phyloP scores from a whole-genome alignment of 2,888 invertebrate genomes.

The Drosophila setosimentum region DNA sequence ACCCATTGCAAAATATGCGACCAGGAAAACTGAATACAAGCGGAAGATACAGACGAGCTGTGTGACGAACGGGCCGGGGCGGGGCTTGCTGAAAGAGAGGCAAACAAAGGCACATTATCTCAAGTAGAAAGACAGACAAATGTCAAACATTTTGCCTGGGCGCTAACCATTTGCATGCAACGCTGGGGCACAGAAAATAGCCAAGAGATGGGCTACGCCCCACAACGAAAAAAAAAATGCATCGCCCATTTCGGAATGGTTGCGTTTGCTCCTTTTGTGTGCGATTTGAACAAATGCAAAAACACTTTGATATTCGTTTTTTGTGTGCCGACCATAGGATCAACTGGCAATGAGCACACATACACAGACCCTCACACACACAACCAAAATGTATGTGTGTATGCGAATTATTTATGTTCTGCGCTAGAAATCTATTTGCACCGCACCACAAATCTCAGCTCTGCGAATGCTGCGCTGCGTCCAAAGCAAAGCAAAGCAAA shows the following conservation, averaged over 20 bases:
- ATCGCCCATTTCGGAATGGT: slow-evolving; percentile 22
- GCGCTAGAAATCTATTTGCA: slow-evolving; percentile 84
- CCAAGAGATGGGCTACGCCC: slow-evolving; percentile 46
- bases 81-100: neutral
- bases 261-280: slow-evolving; percentile 62
- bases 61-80: neutral
- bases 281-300: slow-evolving; percentile 77
- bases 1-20: slow-evolving; percentile 59
- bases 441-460: slow-evolving; percentile 84
- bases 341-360: slow-evolving; percentile 55
- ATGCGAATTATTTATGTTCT: slow-evolving; percentile 83
- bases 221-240: neutral
- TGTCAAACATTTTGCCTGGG: slow-evolving; percentile 77
- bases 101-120: slow-evolving; percentile 74
- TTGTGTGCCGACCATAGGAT: slow-evolving; percentile 61
- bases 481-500: slow-evolving; percentile 42
- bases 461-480: slow-evolving; percentile 59
- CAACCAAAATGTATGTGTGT: slow-evolving; percentile 35
- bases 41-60: neutral
- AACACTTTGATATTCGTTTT: slow-evolving; percentile 77
- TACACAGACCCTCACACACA: slow-evolving; percentile 21
- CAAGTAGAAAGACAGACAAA: slow-evolving; percentile 61
- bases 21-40: slow-evolving; percentile 45
- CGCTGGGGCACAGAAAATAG: slow-evolving; percentile 47
- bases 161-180: slow-evolving; percentile 71